Base-by-base conservation (phyloP, 2,113 vertebrate genomes). In the Cranoglanis bouderius region DNA sequence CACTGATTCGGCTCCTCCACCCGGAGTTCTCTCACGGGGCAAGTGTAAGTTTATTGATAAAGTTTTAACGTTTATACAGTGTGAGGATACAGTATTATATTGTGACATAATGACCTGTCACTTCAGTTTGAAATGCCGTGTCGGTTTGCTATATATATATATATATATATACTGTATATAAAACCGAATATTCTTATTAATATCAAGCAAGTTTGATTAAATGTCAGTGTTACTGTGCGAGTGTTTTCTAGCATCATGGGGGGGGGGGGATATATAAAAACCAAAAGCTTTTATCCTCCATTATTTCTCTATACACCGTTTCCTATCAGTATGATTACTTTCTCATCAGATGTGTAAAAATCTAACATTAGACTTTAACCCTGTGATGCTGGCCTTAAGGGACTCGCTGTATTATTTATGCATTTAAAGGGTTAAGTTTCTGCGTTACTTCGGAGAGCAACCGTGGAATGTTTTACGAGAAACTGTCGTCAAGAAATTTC, bases 1-100 rank as follows among this genome's bases (percentile, higher is more conserved):
- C 87, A 93, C 96, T 0, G 97, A 97, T 92, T 94, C 95, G 0
- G 96, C 95, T 4, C 95, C 95, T 0, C 93, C 95, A 77, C 94
- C 96, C 46, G 95, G 94, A 0, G 96, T 96, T 90, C 94, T 95
- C 53, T 94, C 97, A 94, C 96, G 97, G 91, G 96, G 89, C 89
- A 97, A 97, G 94, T 88, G 97, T 97, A 91, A 96, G 19, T 26
- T 72, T n/a, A 12, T 1, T 53, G 7, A 38, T 72, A 72, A 38
- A 72, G 32, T 38, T 72, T 38, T 32, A 19, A 0, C 1, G 6
- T 24, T 59, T 59, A 59, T 61, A 26, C n/a, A 67, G 63, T n/a
- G 2, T 0, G 63, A 67, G 29, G 24, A 1, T 29, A 61, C 65
- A 32, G 16, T 72, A 3, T 72, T 72, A 38, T 19, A 72, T 9